Base-by-base conservation (phyloP, 2,888 invertebrate genomes). In the Crioceris asparagi region DNA sequence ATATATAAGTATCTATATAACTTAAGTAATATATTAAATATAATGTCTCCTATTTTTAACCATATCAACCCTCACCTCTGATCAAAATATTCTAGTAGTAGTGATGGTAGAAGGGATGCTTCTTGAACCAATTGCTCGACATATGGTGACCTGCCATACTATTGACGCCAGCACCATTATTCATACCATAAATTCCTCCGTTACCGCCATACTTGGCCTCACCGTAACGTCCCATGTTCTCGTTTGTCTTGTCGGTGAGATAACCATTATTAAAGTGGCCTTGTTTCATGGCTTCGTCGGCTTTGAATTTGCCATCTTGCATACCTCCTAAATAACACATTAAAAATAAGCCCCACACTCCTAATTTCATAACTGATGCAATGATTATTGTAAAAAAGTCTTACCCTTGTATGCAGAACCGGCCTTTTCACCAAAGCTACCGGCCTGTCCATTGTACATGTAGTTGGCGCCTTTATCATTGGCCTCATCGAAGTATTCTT, bases 401-500 rank as follows among this genome's bases (percentile, higher is more conserved):
- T n/a, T n/a, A n/a, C n/a, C n/a, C n/a, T 75, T 74, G 61, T 68
- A 74, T 1, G 71, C 66, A 66, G 42, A 34, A 8, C 38, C 68
- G 1, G 70, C 60, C 18, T 74, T 70, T 47, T 74, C 71, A 1
- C 74, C 76, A 47, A 72, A 75, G 2, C 70, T 64, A 2, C 73
- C 74, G 36, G 69, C 65, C 47, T 74, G 69, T 27, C 73, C 73
- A 8, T 72, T 72, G 44, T 68, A 69, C 29, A 72, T 55, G 52
- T 69, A 68, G 50, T 74, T 71, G 48, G 74, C 73, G 0, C 72
- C 75, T 54, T 75, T 75, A 51, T 77, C 75, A 48, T 77, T 73
- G 15, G 72, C 73, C 50, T 77, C 77, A 38, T 77, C 77, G 50
- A 74, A 77, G 64, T 71, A 78, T 51, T 69, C 75, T 53, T 77